Conservation (phyloP, 2,113 vertebrate species). For the Tympanuchus pallidicinctus region DNA sequence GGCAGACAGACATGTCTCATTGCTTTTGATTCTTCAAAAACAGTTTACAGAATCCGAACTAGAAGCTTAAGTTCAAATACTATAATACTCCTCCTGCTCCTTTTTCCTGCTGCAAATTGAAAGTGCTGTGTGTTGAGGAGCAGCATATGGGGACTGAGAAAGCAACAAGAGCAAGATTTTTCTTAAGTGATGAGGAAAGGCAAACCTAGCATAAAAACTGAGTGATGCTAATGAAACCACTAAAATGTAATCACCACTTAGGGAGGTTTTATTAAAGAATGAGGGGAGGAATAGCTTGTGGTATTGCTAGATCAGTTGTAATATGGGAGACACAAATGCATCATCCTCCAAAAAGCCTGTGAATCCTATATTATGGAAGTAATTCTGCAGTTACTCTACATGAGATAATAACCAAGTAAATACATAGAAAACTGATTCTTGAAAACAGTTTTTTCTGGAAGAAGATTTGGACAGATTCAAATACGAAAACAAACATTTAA, state of each 20-base stretch:
- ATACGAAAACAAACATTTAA: background rate
- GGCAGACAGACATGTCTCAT: background rate
- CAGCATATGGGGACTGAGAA: background rate
- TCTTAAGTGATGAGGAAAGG: background rate
- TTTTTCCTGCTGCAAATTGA: background rate
- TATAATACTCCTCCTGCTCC: background rate
- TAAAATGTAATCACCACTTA: background rate
- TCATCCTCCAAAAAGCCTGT: background rate
- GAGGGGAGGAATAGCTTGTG: background rate
- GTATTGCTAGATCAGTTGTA: background rate
- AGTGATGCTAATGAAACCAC: background rate
- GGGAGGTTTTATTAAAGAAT: background rate
- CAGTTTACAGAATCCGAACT: background rate
- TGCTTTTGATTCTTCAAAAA: background rate
- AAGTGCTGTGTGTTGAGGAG: background rate
- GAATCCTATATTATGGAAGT: fast-evolving
- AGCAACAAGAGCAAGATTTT: background rate
- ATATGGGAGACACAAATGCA: background rate
- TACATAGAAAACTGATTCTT: background rate
- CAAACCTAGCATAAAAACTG: background rate
- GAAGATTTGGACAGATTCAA: background rate
- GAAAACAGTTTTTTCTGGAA: background rate
- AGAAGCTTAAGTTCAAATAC: background rate
- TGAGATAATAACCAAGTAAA: background rate
- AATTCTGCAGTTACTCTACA: background rate